Evolutionary conservation across 2,888 invertebrate species (phyloP).

Genomic region (Diaprepes abbreviatus): DNA sequence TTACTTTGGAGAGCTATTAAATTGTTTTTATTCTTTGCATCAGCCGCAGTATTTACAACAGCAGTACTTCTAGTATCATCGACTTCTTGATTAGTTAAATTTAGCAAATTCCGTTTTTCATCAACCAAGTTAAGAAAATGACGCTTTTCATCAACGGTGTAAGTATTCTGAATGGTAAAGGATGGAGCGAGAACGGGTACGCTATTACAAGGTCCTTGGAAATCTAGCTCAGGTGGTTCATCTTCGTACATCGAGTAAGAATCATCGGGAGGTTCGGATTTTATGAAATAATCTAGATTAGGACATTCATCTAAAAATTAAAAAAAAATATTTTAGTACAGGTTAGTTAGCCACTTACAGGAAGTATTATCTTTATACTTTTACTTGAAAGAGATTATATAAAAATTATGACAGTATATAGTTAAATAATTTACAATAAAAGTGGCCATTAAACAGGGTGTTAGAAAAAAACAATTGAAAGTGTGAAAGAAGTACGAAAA

Average conservation of each 20-base stretch:
- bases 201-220: slow-evolving; percentile 16
- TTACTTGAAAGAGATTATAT: too few relatives aligned
- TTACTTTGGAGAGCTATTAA: too few relatives aligned
- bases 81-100: neutral
- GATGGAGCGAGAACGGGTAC: neutral
- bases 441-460: too few relatives aligned
- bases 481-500: too few relatives aligned
- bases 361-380: too few relatives aligned
- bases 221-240: slow-evolving; percentile 23
- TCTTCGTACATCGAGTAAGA: slow-evolving; percentile 8
- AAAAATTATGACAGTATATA: too few relatives aligned
- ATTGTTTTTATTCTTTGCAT: neutral
- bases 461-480: too few relatives aligned
- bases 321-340: too few relatives aligned
- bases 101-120: slow-evolving; percentile 1
- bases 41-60: neutral
- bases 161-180: slow-evolving; percentile 17
- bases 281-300: slow-evolving; percentile 21
- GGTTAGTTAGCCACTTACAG: too few relatives aligned
- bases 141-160: slow-evolving; percentile 18
- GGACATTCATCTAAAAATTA: slow-evolving; percentile 36
- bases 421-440: too few relatives aligned
- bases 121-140: neutral
- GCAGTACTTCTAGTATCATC: neutral
- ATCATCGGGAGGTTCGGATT: slow-evolving; percentile 22